A percentile compares a stretch with the other conserved stretches of the same genome.
Evolutionary conservation across 2,113 vertebrate genomes (phyloP).

Genomic region (Ginglymostoma cirratum): DNA sequence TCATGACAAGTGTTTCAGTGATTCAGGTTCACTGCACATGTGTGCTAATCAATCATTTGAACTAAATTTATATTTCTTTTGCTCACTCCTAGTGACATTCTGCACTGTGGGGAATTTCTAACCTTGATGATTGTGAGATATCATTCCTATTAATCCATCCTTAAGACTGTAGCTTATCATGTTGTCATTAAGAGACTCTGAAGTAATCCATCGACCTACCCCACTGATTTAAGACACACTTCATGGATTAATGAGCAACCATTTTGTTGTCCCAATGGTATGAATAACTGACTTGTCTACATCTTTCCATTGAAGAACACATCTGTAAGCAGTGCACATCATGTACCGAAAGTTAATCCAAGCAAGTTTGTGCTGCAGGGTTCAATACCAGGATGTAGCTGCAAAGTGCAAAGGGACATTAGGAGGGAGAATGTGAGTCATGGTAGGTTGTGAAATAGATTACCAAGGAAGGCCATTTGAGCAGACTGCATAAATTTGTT

Average conservation of each 20-base stretch:
- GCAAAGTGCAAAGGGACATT: background rate
- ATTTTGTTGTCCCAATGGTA: slow-evolving; percentile 10
- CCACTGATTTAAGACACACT: background rate
- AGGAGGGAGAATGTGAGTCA: background rate
- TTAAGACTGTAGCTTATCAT: slow-evolving; percentile 33
- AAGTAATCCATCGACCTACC: slow-evolving; percentile 10
- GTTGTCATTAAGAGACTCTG: slow-evolving; percentile 17
- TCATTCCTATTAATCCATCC: slow-evolving; percentile 25
- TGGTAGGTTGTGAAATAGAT: background rate
- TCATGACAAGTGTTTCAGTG: slow-evolving; percentile 29
- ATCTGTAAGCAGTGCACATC: background rate
- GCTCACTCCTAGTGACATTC: background rate
- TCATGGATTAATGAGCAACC: slow-evolving; percentile 5
- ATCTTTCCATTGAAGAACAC: background rate
- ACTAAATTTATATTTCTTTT: slow-evolving; percentile 30
- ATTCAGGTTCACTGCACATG: slow-evolving; percentile 28
- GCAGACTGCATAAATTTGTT: background rate
- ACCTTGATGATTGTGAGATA: background rate
- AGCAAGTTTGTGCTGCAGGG: background rate
- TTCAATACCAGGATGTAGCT: background rate
- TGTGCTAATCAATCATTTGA: slow-evolving; percentile 20
- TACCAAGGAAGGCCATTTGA: background rate
- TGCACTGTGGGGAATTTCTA: slow-evolving; percentile 13
- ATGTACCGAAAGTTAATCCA: background rate
- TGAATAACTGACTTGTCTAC: background rate